phyloP scores from a whole-genome alignment of 2,113 vertebrate species.

The Phasianus colchicus region DNA sequence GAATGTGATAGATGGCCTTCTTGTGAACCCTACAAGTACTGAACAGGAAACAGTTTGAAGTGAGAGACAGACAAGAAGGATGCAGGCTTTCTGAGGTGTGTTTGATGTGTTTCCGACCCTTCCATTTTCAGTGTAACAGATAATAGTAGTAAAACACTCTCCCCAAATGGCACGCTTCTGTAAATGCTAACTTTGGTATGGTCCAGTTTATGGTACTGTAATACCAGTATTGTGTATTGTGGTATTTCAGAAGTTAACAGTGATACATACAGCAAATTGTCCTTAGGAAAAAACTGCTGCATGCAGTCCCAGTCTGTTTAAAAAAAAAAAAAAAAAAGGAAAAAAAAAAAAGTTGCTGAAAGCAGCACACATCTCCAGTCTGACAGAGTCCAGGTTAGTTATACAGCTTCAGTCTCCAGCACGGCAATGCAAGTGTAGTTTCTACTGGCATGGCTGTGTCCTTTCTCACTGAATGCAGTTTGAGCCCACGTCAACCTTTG shows the following conservation, averaged over 20 bases:
- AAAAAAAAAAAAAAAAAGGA: not conserved
- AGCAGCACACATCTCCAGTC: not conserved
- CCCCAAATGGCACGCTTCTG: not conserved
- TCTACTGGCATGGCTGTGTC: rapidly evolving
- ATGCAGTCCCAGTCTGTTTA: rapidly evolving
- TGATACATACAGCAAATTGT: not conserved
- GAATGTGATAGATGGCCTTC: not conserved
- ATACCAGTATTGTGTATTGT: no score
- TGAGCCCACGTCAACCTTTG: not conserved
- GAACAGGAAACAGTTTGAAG: not conserved
- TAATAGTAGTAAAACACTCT: not conserved
- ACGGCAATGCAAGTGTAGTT: rapidly evolving
- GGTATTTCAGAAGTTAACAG: not conserved
- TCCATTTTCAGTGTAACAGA: not conserved
- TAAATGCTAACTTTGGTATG: not conserved
- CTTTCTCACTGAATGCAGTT: not conserved
- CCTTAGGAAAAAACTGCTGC: not conserved
- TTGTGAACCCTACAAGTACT: not conserved
- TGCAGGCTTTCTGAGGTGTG: not conserved
- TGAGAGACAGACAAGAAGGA: no score
- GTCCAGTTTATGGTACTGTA: no score
- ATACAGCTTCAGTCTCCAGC: no score
- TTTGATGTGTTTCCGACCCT: not conserved
- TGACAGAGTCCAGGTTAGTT: not conserved
- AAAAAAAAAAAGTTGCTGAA: not conserved